Conservation (phyloP, 2,797 vertebrate genomes). For the Choloepus didactylus region DNA sequence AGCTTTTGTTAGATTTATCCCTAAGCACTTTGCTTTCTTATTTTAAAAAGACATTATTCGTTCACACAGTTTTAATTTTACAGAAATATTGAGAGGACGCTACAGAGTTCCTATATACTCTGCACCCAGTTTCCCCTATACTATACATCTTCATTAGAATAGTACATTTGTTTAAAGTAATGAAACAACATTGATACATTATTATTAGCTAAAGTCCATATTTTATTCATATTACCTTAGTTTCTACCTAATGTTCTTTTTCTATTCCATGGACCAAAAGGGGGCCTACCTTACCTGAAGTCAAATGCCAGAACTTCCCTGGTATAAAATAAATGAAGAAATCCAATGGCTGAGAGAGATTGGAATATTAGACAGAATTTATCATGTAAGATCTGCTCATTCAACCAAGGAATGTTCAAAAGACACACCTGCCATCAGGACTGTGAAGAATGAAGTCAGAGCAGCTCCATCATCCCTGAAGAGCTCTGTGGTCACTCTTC, state of each 20-base stretch:
- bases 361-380: too few relatives aligned
- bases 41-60: conserved; percentile 34
- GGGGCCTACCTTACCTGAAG: too few relatives aligned
- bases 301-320: too few relatives aligned
- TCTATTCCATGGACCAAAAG: background rate
- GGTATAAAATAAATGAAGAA: too few relatives aligned
- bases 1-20: conserved; percentile 19
- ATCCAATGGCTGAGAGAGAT: too few relatives aligned
- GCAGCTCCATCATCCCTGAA: too few relatives aligned
- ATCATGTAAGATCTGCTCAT: too few relatives aligned
- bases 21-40: background rate
- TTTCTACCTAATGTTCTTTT: background rate
- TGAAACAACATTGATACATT: background rate
- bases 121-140: background rate
- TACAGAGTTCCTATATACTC: background rate
- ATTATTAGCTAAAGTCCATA: background rate
- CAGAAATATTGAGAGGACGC: background rate
- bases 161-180: background rate
- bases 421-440: too few relatives aligned
- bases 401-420: too few relatives aligned
- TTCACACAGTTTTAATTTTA: background rate
- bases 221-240: background rate
- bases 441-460: too few relatives aligned
- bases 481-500: too few relatives aligned
- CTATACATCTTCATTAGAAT: background rate